These are phyloP conservation scores for Alosa alosa DNA, from an alignment of 2,113 vertebrate genomes.

Conservation along the genomic window DNA sequence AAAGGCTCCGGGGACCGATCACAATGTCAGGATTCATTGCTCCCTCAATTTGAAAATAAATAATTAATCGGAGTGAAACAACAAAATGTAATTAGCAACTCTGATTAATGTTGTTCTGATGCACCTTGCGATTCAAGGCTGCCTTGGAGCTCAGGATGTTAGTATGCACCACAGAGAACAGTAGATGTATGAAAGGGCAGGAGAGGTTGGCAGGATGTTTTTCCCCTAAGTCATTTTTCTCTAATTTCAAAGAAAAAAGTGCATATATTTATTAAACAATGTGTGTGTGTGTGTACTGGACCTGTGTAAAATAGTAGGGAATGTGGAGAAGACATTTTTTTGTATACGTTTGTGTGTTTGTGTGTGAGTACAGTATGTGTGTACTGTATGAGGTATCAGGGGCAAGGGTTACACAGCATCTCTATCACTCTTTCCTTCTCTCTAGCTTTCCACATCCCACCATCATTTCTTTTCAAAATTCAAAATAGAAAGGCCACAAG, in stretches of 20 bases:
- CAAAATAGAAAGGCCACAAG: background rate
- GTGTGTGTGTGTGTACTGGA: background rate
- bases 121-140: constrained; percentile 55
- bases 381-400: background rate
- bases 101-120: constrained; percentile 53
- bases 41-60: constrained; percentile 35
- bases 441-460: background rate
- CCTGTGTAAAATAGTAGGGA: background rate
- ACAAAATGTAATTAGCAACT: constrained; percentile 51
- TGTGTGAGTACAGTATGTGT: background rate
- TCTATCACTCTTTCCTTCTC: background rate
- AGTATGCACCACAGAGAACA: constrained; percentile 35
- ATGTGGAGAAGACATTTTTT: background rate
- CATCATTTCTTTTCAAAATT: background rate
- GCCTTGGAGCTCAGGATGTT: constrained; percentile 48
- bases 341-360: background rate
- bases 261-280: background rate
- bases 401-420: background rate
- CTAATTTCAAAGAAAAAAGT: background rate
- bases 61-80: constrained; percentile 38
- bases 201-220: constrained; percentile 31
- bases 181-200: background rate
- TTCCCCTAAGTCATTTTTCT: background rate
- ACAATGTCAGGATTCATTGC: background rate
- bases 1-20: background rate